A percentile compares a stretch with the other conserved stretches of the same genome.
phyloP scores from a whole-genome alignment of 2,888 invertebrate species.

The Carabus problematicus region DNA sequence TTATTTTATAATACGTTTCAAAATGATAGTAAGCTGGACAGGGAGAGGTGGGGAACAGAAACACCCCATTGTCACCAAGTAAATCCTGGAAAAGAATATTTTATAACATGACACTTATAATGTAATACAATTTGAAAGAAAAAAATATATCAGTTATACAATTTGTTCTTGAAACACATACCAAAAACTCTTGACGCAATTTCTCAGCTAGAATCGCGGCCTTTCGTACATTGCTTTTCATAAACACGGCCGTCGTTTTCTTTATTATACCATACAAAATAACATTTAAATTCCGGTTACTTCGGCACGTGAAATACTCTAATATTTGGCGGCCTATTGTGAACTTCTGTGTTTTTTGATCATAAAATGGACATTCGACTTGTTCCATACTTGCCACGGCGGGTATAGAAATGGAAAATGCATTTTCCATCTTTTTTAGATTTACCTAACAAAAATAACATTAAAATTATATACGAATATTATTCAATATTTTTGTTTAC shows the following conservation, averaged over 20 bases:
- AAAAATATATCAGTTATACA: conserved; percentile 41
- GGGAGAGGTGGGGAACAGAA: conserved; percentile 74
- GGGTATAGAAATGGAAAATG: conserved; percentile 20
- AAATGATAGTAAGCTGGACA: conserved; percentile 72
- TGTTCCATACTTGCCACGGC: conserved; percentile 69
- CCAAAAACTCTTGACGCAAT: conserved; percentile 68
- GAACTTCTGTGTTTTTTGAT: conserved; percentile 59
- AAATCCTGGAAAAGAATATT: conserved; percentile 60
- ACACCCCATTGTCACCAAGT: conserved; percentile 72
- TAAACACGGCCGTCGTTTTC: conserved; percentile 46
- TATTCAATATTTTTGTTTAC: no score
- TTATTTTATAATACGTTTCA: conserved; percentile 69
- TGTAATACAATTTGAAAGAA: conserved; percentile 17
- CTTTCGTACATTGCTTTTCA: conserved; percentile 29
- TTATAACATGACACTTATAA: conserved; percentile 50
- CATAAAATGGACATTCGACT: conserved; percentile 70
- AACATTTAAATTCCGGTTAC: conserved; percentile 71
- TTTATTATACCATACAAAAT: conserved; percentile 63
- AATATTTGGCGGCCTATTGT: conserved; percentile 69
- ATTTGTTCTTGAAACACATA: conserved; percentile 47
- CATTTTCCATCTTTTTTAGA: conserved; percentile 14
- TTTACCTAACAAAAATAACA: conserved; percentile 16
- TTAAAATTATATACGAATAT: background rate
- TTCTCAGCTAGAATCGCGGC: conserved; percentile 58
- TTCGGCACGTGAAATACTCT: conserved; percentile 68